Evolutionary conservation across 2,888 invertebrate genomes (phyloP).

Genomic region (Orthosia incerta): DNA sequence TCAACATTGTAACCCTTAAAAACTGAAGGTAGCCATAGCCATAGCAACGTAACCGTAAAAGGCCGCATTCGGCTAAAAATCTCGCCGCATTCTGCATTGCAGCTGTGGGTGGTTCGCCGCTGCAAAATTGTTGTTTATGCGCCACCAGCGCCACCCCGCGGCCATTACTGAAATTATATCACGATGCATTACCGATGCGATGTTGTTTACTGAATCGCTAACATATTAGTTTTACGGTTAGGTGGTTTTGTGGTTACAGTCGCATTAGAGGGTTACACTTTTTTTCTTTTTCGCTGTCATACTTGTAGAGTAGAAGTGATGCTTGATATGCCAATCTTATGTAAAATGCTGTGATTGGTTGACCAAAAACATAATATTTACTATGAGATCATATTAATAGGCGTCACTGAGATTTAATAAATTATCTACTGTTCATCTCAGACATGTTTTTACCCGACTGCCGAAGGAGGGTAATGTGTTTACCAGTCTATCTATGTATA

Average conservation of each 20-base stretch:
- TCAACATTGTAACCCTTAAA: conserved; percentile 26
- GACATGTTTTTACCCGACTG: too few species aligned
- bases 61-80: conserved; percentile 66
- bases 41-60: conserved; percentile 47
- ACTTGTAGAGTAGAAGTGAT: too few species aligned
- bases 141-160: conserved; percentile 63
- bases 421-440: background rate
- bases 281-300: too few species aligned
- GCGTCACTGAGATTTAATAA: background rate
- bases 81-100: conserved; percentile 67
- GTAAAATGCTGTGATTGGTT: background rate
- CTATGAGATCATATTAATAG: background rate
- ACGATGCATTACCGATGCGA: conserved; percentile 60
- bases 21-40: conserved; percentile 12
- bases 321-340: too few species aligned
- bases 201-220: conserved; percentile 55
- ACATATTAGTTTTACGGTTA: conserved; percentile 24
- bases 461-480: too few species aligned
- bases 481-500: too few species aligned
- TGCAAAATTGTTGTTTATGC: conserved; percentile 76
- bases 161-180: conserved; percentile 65
- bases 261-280: conserved; percentile 1
- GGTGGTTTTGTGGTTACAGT: background rate
- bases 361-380: background rate
- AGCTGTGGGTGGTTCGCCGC: conserved; percentile 60